Base-by-base conservation (phyloP, 2,888 invertebrate species). In the Dexiosoma caninum region DNA sequence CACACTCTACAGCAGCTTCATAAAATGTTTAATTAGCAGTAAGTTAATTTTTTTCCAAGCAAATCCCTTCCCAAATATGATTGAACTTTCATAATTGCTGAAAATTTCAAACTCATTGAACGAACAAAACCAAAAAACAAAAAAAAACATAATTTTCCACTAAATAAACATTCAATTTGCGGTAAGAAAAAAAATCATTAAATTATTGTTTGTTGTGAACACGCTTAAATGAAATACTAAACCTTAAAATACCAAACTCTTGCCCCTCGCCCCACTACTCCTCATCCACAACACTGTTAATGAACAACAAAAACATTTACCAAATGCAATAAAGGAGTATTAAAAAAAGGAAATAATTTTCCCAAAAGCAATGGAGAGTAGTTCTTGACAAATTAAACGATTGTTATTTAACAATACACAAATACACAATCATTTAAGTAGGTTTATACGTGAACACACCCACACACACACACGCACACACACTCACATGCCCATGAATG, bases 381-480 rank as follows among this genome's bases (percentile, higher is more conserved):
- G 21, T 67, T 71, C 80, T 80, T 80, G 64, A 80, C 75, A 80
- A 80, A 80, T 80, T 75, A 51, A 80, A 76, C 71, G 80, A 80
- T 75, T 80, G 70, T 71, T 71, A 71, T 66, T 72, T 67, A 67
- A 53, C 60, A 49, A 60, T 42, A 75, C 30, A 76, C 53, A 71
- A 79, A 80, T 76, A 66, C 74, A 40, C 74, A 40, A 81, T 59
- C 78, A 75, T 74, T 78, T 75, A 66, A 78, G 60, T 78, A 30
- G 10, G n/a, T n/a, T n/a, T n/a, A n/a, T n/a, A 53, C 40, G 62
- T 60, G 35, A 66, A 51, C 23, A 44, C 53, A 42, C 4, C 35
- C 14, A 16, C 5, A 70, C 16, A 37, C 64, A 64, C 5, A 37
- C 21, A 44, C 8, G 30, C 14, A 40, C 6, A 21, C n/a, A 40